Evolutionary conservation across 2,797 vertebrate genomes (phyloP).

Genomic region (Phoeniculus purpureus): DNA sequence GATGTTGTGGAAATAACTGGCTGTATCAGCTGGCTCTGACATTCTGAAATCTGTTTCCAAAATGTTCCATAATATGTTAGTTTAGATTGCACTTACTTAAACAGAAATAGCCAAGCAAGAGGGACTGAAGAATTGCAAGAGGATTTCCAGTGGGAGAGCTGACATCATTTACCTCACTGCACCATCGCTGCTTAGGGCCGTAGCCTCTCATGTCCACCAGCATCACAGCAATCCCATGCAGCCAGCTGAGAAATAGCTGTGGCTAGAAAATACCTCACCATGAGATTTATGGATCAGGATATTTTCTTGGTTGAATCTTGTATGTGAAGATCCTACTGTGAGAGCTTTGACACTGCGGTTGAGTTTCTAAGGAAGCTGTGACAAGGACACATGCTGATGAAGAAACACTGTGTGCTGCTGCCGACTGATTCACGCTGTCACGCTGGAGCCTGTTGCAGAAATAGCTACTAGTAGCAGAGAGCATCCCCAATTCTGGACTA

Average conservation of each 20-base stretch:
- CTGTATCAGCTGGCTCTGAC: not conserved
- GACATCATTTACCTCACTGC: not conserved
- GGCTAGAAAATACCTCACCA: not conserved
- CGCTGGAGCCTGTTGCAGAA: constrained; percentile 21
- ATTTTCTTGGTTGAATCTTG: not conserved
- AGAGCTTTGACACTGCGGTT: not conserved
- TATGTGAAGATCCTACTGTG: not conserved
- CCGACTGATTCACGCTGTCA: not conserved
- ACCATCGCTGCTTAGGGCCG: not conserved
- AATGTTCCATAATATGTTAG: not conserved
- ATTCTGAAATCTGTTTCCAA: constrained; percentile 16
- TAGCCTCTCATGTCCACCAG: not conserved
- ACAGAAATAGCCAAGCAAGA: not conserved
- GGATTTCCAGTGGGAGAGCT: not conserved
- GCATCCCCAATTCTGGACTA: constrained; percentile 26
- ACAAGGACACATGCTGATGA: not conserved
- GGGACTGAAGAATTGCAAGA: not conserved
- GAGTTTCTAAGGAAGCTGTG: not conserved
- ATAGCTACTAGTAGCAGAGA: constrained; percentile 2
- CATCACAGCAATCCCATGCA: fast-evolving
- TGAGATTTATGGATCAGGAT: not conserved
- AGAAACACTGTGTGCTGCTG: not conserved
- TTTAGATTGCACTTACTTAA: not conserved
- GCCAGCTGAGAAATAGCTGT: not conserved
- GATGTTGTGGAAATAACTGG: not conserved